Evolutionary conservation across 1,140 invertebrate species (phyloP), one percentile per base, ranked within the genome.

Genomic region (Sarcophaga peregrina): DNA sequence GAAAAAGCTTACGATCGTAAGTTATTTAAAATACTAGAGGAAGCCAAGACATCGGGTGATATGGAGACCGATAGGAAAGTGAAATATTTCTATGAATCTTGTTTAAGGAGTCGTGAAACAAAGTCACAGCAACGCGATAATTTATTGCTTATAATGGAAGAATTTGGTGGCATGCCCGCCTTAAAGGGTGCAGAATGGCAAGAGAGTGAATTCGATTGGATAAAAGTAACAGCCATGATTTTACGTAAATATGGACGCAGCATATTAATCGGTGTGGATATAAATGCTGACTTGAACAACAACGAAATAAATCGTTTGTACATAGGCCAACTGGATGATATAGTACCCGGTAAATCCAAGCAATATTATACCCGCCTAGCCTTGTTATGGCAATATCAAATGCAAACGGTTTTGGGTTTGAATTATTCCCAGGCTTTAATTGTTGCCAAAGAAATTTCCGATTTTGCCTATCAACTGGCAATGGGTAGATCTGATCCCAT

Each of bases 131-230:
- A 91, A 62, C 93, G 94, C 3, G 85, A 94, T 8, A 86, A 91
- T 2, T 92, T 94, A 2, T 84, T 95, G 2, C 83, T 91, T 5
- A 87, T 92, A 0, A 83, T 96, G 6, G 90, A 92, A 13, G 89
- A 92, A 80, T 90, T 96, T 5, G 95, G 95, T 3, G 95, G 95
- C 0, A 95, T 95, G 95, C 96, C 96, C 0, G 94, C 95, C 0
- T 86, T 96, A 1, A 92, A 94, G 20, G 88, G 88, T 68, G 90
- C 92, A 0, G 25, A 50, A 6, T 82, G 82, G 82, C 88, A 93
- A 50, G 91, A 92, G 0, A 88, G 87, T 8, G 85, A 90, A 0
- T 96, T 95, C 80, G 91, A 93, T 80, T 95, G 94, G 93, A 91
- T 92, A 72, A 90, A 94, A 75, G 92, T 92, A 5, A 92, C 95